Evolutionary conservation across 2,888 invertebrate species (phyloP), one percentile per base, ranked within the genome.

Genomic region (Agapostemon virescens): DNA sequence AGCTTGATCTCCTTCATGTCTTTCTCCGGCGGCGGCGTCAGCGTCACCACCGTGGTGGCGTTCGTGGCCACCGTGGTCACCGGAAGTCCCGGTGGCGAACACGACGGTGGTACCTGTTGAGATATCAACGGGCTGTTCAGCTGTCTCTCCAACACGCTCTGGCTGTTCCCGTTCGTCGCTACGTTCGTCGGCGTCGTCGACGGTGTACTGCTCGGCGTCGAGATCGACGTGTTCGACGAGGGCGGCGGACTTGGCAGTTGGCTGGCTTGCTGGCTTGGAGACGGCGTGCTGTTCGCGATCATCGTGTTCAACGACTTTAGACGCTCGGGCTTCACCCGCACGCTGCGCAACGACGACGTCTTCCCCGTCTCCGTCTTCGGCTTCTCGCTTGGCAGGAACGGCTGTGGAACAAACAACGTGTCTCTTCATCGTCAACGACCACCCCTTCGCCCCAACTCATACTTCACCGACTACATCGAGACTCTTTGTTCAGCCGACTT

Each of bases 281-380:
- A 84, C 67, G 87, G 83, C 30, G 87, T 84, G 63, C 84, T 88
- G 69, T 88, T 90, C n/a, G 92, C 90, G 82, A 92, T 92, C 79
- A 91, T 91, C 64, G 92, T 92, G 81, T 91, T 92, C 45, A 93
- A 78, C 4, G 92, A 92, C 82, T 93, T 93, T 36, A 93, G 91
- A 26, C 94, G 92, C 83, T 94, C 94, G 0, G 95, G 94, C 90
- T 96, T 96, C 0, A 96, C 95, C 13, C 96, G 93, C 42, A 96
- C 95, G 55, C 95, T 95, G 58, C 96, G 94, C 69, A 95, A 88
- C 6, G 94, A 94, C 20, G 94, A 94, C 1, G 93, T 93, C 86
- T 94, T 94, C 33, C 92, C 90, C n/a, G 86, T 90, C 86, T 94
- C 93, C 23, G 90, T 81, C 87, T 93, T 92, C 9, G 87, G 88